Conservation (phyloP, 2,888 invertebrate species). For the Trachelus stipa region DNA sequence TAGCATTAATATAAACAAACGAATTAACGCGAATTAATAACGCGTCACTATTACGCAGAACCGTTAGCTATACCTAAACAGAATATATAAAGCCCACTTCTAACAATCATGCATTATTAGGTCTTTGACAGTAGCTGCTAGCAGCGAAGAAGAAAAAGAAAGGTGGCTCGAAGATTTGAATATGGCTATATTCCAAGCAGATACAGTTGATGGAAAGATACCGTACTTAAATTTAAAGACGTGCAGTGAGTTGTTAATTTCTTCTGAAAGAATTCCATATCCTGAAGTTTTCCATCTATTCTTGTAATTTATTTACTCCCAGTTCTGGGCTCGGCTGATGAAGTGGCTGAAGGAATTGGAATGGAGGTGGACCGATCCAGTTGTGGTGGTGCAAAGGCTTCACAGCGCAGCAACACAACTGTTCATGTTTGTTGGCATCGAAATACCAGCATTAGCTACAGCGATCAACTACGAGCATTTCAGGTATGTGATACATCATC, state of each 20-base stretch:
- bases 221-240: constrained; percentile 75
- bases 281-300: not conserved
- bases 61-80: too few relatives aligned
- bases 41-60: too few relatives aligned
- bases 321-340: constrained; percentile 77
- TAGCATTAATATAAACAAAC: too few relatives aligned
- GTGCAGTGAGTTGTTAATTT: constrained; percentile 69
- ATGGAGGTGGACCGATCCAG: constrained; percentile 68
- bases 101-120: constrained; percentile 54
- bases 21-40: too few relatives aligned
- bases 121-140: constrained; percentile 88
- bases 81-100: not conserved
- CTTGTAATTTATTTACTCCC: not conserved
- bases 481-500: constrained; percentile 69
- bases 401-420: constrained; percentile 82
- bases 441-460: constrained; percentile 83
- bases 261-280: not conserved
- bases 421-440: constrained; percentile 99
- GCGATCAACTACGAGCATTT: constrained; percentile 79
- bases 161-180: constrained; percentile 87
- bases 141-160: constrained; percentile 85
- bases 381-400: constrained; percentile 68
- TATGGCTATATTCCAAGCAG: constrained; percentile 70
- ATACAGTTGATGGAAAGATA: constrained; percentile 70
- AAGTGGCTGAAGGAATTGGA: constrained; percentile 75